These are phyloP conservation scores for human DNA, from an alignment of 2,113 vertebrate species.

Conservation along the genomic window DNA sequence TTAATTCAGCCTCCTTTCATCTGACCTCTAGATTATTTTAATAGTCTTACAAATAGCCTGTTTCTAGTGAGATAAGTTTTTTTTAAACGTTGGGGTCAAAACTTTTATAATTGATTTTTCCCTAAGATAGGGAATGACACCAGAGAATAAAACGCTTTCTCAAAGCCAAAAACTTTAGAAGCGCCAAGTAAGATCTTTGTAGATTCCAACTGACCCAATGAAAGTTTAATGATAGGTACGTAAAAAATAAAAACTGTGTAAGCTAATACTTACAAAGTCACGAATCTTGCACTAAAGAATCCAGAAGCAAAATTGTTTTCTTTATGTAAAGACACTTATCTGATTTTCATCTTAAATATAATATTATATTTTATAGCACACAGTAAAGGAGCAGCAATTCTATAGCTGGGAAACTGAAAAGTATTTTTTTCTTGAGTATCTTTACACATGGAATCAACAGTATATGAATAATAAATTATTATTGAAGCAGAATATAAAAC, in stretches of 20 bases:
- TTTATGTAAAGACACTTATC: not conserved
- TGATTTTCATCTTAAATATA: slow-evolving; percentile 17
- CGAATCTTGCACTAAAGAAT: not conserved
- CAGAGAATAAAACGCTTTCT: not conserved
- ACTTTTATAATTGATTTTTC: too few relatives aligned
- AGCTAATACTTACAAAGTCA: slow-evolving; percentile 65
- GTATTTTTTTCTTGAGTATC: not conserved
- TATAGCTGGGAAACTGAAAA: not conserved
- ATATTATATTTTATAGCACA: not conserved
- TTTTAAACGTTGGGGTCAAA: too few relatives aligned
- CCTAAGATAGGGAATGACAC: not conserved
- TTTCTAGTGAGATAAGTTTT: too few relatives aligned
- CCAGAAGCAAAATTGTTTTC: slow-evolving; percentile 6
- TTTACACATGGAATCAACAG: not conserved
- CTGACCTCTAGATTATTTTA: not conserved
- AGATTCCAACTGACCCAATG: slow-evolving; percentile 11
- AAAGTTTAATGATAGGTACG: slow-evolving; percentile 56
- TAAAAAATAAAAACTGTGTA: slow-evolving; percentile 43
- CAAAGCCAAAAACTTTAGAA: slow-evolving; percentile 7
- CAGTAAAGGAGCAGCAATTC: not conserved
- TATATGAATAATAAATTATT: not conserved
- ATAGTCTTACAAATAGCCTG: not conserved
- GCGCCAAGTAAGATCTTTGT: not conserved
- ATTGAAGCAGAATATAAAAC: not conserved
- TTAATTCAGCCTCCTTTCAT: not conserved